Evolutionary conservation across 2,888 invertebrate species (phyloP), one percentile per base, ranked within the genome.

Genomic region (Orchestes rusci): DNA sequence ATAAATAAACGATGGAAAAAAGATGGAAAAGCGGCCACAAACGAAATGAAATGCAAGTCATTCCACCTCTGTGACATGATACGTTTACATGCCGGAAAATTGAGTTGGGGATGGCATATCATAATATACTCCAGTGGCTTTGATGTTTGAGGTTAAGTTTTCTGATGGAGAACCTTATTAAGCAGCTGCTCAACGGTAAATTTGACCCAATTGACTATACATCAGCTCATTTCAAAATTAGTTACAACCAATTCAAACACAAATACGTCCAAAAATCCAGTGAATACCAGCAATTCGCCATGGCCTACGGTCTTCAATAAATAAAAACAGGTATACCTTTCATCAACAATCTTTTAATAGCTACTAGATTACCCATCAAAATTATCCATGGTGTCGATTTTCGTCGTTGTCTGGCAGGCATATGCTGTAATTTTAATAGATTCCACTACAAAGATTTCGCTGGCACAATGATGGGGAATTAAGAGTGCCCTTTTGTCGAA

Each of bases 81-180:
- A 59, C 56, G 58, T 36, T 54, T 60, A 61, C 59, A 60, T 56
- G 60, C 61, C 61, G 62, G 61, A 63, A 63, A 65, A 64, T 64
- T 64, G 63, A 63, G 59, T 63, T 59, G 56, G 58, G 57, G 59
- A n/a, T n/a, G n/a, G n/a, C n/a, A n/a, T n/a, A n/a, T n/a, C n/a
- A n/a, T n/a, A n/a, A n/a, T n/a, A n/a, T n/a, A n/a, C n/a, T n/a
- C n/a, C n/a, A n/a, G n/a, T n/a, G n/a, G n/a, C n/a, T n/a, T n/a
- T n/a, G n/a, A n/a, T n/a, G n/a, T n/a, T n/a, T n/a, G n/a, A n/a
- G n/a, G n/a, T n/a, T n/a, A n/a, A n/a, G n/a, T n/a, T n/a, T n/a
- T n/a, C n/a, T n/a, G n/a, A n/a, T n/a, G n/a, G n/a, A n/a, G n/a
- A n/a, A n/a, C n/a, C n/a, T n/a, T n/a, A n/a, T n/a, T n/a, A n/a